Evolutionary conservation across 2,797 vertebrate genomes (phyloP), one percentile per base, ranked within the genome.

Genomic region (Telmatherina bonti): DNA sequence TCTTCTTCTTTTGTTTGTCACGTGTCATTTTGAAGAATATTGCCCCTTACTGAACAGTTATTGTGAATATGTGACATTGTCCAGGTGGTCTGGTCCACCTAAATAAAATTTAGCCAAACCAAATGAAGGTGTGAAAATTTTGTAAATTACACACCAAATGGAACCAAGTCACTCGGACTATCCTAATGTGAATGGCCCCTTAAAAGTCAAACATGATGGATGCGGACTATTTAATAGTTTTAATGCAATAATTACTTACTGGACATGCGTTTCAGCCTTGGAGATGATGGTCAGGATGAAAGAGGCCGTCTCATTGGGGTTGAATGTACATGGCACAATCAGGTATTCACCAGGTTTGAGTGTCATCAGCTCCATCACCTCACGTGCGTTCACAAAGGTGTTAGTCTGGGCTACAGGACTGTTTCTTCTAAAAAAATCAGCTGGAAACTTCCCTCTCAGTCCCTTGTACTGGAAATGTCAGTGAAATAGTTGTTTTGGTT

Each of bases 331-430:
- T 0, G 92, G 94, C 16, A 94, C 88, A 0, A 94, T 89, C 58
- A 95, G 58, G 60, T 94, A 94, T 30, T 91, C 83, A 1, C 85
- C 93, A 0, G 93, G 84, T 31, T 67, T 79, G 60, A 95, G 75
- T 0, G 0, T 7, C 0, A 90, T 36, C 13, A 85, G 82, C 72
- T 87, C 80, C 70, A 72, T 91, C 47, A 92, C 89, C 38, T 93
- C 88, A 1, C 93, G 89, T 0, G 72, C 22, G 0, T 91, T 76
- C 2, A 64, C 1, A 26, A 52, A 85, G 16, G 3, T 36, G 30
- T 77, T 74, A 0, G 70, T 80, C 67, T 77, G 71, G 6, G 31
- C 82, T 0, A 90, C 76, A 0, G 83, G 78, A 11, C 0, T 0
- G 0, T 65, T 49, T 24, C 0, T 60, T 4, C 1, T 67, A 79